Base-by-base conservation (phyloP, 2,797 vertebrate genomes). In the Craterocephalus amniculus region DNA sequence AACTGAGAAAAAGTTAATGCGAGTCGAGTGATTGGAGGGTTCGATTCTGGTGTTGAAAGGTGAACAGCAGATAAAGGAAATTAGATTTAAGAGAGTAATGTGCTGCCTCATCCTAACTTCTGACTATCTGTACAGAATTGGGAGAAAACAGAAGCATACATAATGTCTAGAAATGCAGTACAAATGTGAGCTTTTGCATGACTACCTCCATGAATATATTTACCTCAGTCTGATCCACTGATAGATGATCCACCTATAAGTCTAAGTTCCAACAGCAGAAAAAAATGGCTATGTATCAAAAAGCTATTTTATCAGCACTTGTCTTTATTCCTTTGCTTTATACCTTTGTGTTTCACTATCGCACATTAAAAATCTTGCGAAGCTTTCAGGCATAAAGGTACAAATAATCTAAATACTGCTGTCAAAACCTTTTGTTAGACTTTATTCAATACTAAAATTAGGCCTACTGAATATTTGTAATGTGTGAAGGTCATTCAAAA, bases 71-170 rank as follows among this genome's bases (percentile, higher is more conserved):
- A 79, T 70, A 58, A 80, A 69, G 59, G 66, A 74, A 87, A 80
- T 72, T 45, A 72, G 60, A 88, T 87, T 64, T n/a, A 72, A 32
- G 12, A 45, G 35, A 64, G 34, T 43, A 71, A 76, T 1, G 12
- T 27, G 0, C 63, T 64, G 35, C 71, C 34, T 70, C 61, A 36
- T 76, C 51, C 38, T 58, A 0, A 9, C 71, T 72, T 85, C 58
- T 26, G 45, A 81, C 83, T 63, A 83, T 72, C 58, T 83, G 72
- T 45, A 31, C 74, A 83, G 67, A 85, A 71, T 63, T 70, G 49
- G 45, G 36, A 72, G 58, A 63, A 78, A 63, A 76, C 67, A 27
- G 60, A 73, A 72, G 45, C 29, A 65, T 36, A 64, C 22, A 48
- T 51, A 58, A 26, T 40, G 65, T 79, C 72, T 73, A 35, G 49